These are phyloP conservation scores for Otolemur crassicaudatus DNA, from an alignment of 2,797 vertebrate species.

Conservation along the genomic window DNA sequence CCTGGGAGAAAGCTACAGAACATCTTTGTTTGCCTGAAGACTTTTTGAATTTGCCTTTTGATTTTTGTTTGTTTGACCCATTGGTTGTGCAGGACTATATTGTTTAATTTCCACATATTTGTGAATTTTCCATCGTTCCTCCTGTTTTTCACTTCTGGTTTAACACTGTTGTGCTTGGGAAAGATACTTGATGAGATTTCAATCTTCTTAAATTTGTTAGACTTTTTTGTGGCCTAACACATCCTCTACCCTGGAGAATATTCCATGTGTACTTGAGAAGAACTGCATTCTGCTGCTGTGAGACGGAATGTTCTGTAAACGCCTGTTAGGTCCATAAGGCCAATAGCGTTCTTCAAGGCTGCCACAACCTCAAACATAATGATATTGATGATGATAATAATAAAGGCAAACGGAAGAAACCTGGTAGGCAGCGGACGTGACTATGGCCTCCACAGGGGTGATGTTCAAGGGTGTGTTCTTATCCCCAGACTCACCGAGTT, in stretches of 20 bases:
- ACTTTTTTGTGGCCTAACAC: background rate
- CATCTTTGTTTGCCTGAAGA: background rate
- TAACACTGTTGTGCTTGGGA: background rate
- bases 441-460: too few relatives aligned
- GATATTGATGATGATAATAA: background rate
- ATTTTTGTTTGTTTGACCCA: background rate
- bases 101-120: background rate
- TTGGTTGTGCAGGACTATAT: too few relatives aligned
- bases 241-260: background rate
- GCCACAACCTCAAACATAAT: background rate
- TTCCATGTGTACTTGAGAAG: background rate
- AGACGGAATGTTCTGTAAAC: background rate
- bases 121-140: background rate
- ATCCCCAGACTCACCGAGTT: background rate
- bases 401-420: background rate
- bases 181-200: background rate
- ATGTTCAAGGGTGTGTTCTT: fast-evolving
- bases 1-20: background rate
- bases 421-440: background rate
- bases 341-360: background rate
- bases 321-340: background rate
- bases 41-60: background rate
- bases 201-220: background rate
- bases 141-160: background rate
- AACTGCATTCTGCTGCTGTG: background rate